Evolutionary conservation across 2,113 vertebrate species (phyloP).

Genomic region (Daphoenositta chrysoptera): DNA sequence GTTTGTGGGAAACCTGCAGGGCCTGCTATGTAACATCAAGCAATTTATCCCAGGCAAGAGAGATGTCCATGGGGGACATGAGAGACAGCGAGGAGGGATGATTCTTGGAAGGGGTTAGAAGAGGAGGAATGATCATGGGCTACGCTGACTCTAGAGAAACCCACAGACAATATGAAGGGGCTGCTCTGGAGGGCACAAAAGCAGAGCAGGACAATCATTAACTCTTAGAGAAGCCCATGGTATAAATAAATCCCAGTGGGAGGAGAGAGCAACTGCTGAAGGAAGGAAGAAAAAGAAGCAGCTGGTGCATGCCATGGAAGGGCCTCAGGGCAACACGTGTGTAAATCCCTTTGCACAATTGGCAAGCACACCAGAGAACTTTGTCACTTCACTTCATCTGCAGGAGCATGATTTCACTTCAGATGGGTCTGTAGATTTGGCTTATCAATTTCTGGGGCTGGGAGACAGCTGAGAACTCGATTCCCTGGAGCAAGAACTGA

Average conservation of each 20-base stretch:
- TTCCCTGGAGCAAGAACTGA: constrained; percentile 22
- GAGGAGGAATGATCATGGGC: neutral
- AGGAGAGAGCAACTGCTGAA: neutral
- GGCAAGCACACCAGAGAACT: neutral
- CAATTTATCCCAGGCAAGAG: neutral
- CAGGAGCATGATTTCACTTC: neutral
- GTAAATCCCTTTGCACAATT: constrained; percentile 3
- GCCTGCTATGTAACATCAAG: neutral
- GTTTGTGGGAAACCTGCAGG: neutral
- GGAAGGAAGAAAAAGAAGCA: neutral
- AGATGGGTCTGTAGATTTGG: constrained; percentile 26
- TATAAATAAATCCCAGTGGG: neutral
- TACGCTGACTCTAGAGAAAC: neutral
- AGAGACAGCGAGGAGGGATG: neutral
- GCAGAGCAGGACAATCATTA: neutral
- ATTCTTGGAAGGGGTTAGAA: neutral
- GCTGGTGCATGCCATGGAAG: neutral
- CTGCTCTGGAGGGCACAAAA: neutral
- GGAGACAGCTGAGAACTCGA: neutral
- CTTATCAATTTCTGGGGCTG: constrained; percentile 29
- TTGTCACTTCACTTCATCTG: neutral
- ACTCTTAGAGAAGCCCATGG: neutral
- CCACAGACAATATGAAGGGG: accelerated
- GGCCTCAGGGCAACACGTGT: neutral
- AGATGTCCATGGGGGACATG: neutral